phyloP scores from a whole-genome alignment of 2,888 invertebrate species.

The Heteromurus nitidus region DNA sequence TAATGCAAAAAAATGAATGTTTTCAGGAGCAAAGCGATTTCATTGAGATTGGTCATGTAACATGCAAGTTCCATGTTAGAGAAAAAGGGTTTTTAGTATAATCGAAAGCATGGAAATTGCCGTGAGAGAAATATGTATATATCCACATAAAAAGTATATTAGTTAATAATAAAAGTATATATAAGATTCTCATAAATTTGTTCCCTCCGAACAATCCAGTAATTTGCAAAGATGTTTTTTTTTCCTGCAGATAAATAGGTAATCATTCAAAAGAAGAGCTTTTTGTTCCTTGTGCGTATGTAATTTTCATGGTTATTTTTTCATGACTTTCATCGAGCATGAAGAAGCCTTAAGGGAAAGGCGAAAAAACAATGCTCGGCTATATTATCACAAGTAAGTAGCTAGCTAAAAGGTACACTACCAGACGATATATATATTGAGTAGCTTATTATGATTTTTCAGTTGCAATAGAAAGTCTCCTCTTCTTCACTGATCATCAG shows the following conservation, averaged over 20 bases:
- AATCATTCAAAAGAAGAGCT: no score
- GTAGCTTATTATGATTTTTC: no score
- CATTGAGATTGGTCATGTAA: constrained; percentile 49
- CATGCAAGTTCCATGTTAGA: constrained; percentile 34
- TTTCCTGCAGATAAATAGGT: background rate
- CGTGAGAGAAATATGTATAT: constrained; percentile 32
- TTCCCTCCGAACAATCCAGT: background rate
- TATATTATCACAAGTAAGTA: background rate
- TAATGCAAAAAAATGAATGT: no score
- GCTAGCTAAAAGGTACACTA: background rate
- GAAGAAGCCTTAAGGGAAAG: constrained; percentile 57
- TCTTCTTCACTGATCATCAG: constrained; percentile 44
- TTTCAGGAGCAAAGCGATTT: no score
- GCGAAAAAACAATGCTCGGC: constrained; percentile 14
- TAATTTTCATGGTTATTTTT: constrained; percentile 56
- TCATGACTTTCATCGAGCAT: constrained; percentile 55
- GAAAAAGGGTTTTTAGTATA: no score
- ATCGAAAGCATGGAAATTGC: constrained; percentile 53
- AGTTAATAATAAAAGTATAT: background rate
- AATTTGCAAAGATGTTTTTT: background rate
- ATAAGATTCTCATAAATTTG: background rate
- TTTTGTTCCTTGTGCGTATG: background rate
- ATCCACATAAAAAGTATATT: constrained; percentile 12
- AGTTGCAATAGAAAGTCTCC: no score
- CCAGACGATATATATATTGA: no score